Evolutionary conservation across 2,797 vertebrate genomes (phyloP).

Genomic region (Crocodylus rhombifer): DNA sequence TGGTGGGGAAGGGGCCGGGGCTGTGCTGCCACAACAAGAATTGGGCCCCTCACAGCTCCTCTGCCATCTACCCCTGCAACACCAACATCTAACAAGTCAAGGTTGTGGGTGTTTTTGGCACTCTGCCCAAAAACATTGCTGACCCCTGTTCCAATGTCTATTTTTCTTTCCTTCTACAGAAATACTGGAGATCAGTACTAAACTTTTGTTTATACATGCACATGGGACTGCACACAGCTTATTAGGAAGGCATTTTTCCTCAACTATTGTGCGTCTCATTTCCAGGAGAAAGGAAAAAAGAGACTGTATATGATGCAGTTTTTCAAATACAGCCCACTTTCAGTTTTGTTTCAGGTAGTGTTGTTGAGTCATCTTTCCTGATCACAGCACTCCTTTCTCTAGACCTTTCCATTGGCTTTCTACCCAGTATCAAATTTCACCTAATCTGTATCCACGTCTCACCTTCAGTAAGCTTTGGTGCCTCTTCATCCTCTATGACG

Average conservation of each 20-base stretch:
- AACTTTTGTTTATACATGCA: not conserved
- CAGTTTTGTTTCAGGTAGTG: not conserved
- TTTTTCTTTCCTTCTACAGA: not conserved
- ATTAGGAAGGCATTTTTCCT: not conserved
- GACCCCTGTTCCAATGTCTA: not conserved
- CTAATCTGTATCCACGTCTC: not conserved
- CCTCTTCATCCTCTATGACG: not conserved
- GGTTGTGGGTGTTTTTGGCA: no score
- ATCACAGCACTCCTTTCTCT: accelerated
- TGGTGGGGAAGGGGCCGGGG: no score
- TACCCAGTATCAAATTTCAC: not conserved
- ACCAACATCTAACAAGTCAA: no score
- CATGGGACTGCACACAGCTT: not conserved
- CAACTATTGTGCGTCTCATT: not conserved
- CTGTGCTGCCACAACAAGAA: no score
- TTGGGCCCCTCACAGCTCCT: no score
- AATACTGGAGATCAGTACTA: not conserved
- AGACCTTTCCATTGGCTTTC: not conserved
- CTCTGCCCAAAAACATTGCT: no score
- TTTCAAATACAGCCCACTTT: not conserved
- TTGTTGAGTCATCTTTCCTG: not conserved
- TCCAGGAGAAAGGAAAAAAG: not conserved
- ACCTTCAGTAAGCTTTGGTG: not conserved
- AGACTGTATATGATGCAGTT: not conserved
- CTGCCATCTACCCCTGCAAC: no score